These are phyloP conservation scores for Patiria miniata DNA, from an alignment of 35 echinoderm and acorn worm species.

Conservation along the genomic window DNA sequence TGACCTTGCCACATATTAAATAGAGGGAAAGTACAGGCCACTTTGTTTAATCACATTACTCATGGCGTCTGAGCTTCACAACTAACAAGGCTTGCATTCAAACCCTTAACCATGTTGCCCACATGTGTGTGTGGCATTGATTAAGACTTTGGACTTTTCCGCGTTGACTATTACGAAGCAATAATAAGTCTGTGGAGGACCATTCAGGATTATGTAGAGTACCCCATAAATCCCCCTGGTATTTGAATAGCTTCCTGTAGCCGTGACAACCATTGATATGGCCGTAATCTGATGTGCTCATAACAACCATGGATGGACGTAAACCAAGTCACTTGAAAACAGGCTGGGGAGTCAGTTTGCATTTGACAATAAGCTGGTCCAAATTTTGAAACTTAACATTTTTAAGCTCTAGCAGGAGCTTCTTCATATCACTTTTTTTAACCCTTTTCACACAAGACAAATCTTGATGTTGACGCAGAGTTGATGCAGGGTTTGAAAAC, in stretches of 20 bases:
- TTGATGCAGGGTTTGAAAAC: too few species aligned
- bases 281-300: not conserved
- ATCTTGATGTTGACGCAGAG: too few species aligned
- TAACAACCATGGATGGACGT: too few species aligned
- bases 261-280: not conserved
- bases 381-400: too few species aligned
- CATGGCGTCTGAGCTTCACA: not conserved
- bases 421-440: too few species aligned
- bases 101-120: not conserved
- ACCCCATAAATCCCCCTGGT: not conserved
- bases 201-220: not conserved
- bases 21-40: too few species aligned
- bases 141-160: conserved; percentile 15
- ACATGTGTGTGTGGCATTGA: not conserved
- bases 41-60: not conserved
- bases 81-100: conserved; percentile 2
- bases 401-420: too few species aligned
- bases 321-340: too few species aligned
- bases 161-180: not conserved
- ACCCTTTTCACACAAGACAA: too few species aligned
- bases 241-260: conserved; percentile 16
- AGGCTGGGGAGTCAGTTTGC: too few species aligned
- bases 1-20: too few species aligned
- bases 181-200: not conserved
- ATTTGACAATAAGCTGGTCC: too few species aligned